These are phyloP conservation scores for Dryocosmus kuriphilus DNA, from an alignment of 2,888 invertebrate species.

Conservation along the genomic window DNA sequence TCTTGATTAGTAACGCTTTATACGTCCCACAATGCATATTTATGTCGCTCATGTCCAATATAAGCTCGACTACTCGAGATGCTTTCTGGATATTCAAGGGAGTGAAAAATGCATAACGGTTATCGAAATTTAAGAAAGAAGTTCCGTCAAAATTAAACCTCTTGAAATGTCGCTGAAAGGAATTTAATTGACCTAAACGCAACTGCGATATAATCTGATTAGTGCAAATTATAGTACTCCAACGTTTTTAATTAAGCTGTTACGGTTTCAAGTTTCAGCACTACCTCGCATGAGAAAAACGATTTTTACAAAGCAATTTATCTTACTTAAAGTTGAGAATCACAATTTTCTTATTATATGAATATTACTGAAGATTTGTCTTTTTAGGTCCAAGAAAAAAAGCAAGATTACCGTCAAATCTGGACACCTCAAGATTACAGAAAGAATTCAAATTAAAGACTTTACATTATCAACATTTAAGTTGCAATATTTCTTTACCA, in stretches of 20 bases:
- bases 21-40: slow-evolving; percentile 61
- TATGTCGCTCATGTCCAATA: slow-evolving; percentile 55
- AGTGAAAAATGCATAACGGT: not conserved
- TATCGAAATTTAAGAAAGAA: not conserved
- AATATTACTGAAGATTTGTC: not conserved
- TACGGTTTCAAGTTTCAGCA: slow-evolving; percentile 28
- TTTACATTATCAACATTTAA: too few species aligned
- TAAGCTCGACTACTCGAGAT: not conserved
- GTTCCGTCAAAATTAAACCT: not conserved
- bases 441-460: too few species aligned
- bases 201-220: slow-evolving; percentile 11
- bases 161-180: not conserved
- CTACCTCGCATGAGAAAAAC: slow-evolving; percentile 20
- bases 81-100: not conserved
- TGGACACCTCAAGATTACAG: too few species aligned
- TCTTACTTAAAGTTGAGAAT: not conserved
- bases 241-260: slow-evolving; percentile 32
- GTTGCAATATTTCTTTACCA: too few species aligned
- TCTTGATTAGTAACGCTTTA: slow-evolving; percentile 63
- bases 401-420: too few species aligned
- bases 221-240: slow-evolving; percentile 23
- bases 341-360: not conserved
- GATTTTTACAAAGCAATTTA: slow-evolving; percentile 19
- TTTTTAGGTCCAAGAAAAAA: not conserved
- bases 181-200: slow-evolving; percentile 9